Conservation (phyloP, 1,140 invertebrate genomes). For the Cotesia typhae region DNA sequence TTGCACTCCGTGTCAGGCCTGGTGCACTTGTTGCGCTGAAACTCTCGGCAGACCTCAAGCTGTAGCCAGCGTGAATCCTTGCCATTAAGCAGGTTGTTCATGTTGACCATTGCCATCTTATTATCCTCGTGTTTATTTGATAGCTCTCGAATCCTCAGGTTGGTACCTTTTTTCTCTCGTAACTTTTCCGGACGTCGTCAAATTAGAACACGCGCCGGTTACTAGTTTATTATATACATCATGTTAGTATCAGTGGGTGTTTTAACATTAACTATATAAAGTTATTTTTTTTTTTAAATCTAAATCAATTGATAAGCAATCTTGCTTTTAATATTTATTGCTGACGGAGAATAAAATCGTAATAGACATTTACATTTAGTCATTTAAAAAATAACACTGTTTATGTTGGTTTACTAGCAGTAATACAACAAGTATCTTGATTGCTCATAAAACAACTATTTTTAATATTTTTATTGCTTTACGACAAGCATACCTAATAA, state of each 20-base stretch:
- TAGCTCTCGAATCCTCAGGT: slow-evolving; percentile 27
- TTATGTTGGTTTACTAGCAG: neutral
- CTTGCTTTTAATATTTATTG: neutral
- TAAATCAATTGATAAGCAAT: slow-evolving; percentile 11
- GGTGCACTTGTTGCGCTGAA: slow-evolving; percentile 99
- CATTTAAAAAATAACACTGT: neutral
- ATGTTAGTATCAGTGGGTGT: slow-evolving; percentile 8
- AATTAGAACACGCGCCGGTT: neutral
- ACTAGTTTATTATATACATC: slow-evolving; percentile 18
- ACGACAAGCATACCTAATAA: too few species aligned
- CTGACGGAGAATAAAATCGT: neutral
- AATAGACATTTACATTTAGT: neutral
- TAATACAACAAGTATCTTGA: neutral
- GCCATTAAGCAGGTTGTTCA: slow-evolving; percentile 95
- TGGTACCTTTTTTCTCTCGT: neutral
- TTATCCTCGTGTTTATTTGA: slow-evolving; percentile 32
- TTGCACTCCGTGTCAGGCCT: slow-evolving; percentile 99
- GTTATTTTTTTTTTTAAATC: neutral
- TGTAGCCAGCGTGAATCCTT: slow-evolving; percentile 99
- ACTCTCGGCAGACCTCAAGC: slow-evolving; percentile 99
- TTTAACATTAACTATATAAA: slow-evolving; percentile 4
- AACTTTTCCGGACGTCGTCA: slow-evolving; percentile 5
- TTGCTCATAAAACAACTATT: too few species aligned
- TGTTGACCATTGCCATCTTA: slow-evolving; percentile 92
- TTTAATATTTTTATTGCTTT: too few species aligned